Evolutionary conservation across 2,797 vertebrate species (phyloP), one percentile per base, ranked within the genome.

Genomic region (Girardinus metallicus): DNA sequence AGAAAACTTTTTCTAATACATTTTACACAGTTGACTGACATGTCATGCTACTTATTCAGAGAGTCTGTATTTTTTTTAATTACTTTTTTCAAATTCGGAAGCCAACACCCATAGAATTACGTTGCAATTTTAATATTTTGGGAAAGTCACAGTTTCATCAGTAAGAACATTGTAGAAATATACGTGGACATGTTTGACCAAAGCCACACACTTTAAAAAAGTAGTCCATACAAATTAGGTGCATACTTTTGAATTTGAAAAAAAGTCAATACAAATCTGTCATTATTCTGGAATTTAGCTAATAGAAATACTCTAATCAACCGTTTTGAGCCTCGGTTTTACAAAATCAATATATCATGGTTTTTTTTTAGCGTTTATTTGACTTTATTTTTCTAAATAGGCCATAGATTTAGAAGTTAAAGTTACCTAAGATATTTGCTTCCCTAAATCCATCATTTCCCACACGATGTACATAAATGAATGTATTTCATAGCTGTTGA

Each of bases 401-500:
- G 29, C 55, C 16, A 36, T 34, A 12, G 26, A 11, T n/a, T 55
- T 55, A n/a, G 3, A 55, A 55, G 11, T n/a, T 0, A 55, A 34
- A 4, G 31, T 21, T 66, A 39, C 18, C 16, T 66, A 7, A 66
- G 15, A 39, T 66, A 66, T 66, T 66, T 66, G 21, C 39, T 36
- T 36, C 16, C 21, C 36, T 41, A 68, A 12, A 23, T 41, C 18
- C 18, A 68, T 66, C 18, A 66, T 36, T 29, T 62, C 13, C 31
- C 60, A 34, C 60, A 18, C 7, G 8, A 23, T 68, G 64, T n/a
- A 13, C 21, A 15, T 44, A 13, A 43, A 46, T 29, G 2, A 29
- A 85, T 74, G 36, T 6, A 3, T n/a, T 47, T 64, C 36, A 39
- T 72, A 55, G 39, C 43, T 79, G 44, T 55, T 15, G 9, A 64